These are phyloP conservation scores for Mustela nigripes DNA, from an alignment of 2,113 vertebrate genomes.

Conservation along the genomic window DNA sequence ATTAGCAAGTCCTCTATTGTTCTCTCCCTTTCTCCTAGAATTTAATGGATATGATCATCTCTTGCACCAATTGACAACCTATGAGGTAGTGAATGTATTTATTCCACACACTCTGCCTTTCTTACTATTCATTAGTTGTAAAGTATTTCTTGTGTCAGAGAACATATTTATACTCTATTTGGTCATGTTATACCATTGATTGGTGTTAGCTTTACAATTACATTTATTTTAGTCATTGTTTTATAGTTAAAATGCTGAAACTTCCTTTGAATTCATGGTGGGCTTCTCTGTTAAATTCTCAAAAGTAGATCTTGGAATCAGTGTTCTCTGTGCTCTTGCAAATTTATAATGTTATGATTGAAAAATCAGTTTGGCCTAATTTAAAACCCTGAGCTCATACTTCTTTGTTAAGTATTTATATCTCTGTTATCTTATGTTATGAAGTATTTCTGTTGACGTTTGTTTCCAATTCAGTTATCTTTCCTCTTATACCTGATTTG, in stretches of 20 bases:
- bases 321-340: neutral
- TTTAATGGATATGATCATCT: constrained; percentile 49
- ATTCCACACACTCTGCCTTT: neutral
- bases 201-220: no score
- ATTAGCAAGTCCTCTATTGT: neutral
- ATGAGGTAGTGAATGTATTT: neutral
- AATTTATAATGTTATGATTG: neutral
- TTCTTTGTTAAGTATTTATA: constrained; percentile 27
- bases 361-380: neutral
- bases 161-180: neutral
- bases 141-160: constrained; percentile 34
- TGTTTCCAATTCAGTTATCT: neutral
- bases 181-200: no score
- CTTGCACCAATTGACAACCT: neutral
- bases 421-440: neutral
- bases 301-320: neutral
- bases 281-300: neutral
- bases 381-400: neutral
- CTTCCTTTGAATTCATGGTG: no score
- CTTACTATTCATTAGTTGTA: neutral
- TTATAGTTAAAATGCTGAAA: no score
- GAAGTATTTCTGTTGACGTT: neutral
- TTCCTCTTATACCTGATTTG: neutral
- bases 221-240: no score
- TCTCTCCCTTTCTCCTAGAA: neutral